Evolutionary conservation across 2,888 invertebrate genomes (phyloP).

Genomic region (Matsumyia berberina): DNA sequence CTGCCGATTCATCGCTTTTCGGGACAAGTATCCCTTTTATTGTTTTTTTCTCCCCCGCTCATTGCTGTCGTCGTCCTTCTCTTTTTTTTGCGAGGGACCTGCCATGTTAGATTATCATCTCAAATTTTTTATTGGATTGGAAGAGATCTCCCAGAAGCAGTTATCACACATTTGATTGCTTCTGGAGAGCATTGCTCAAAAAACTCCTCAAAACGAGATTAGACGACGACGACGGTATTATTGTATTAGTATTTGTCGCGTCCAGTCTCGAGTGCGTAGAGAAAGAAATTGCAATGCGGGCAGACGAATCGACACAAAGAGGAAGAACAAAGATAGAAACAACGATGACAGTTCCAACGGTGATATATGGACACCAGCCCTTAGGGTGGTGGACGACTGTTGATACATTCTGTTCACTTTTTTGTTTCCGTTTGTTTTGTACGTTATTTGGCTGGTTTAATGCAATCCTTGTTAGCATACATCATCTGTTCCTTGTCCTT

Average conservation of each 20-base stretch:
- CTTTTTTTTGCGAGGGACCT: background rate
- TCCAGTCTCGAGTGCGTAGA: constrained; percentile 60
- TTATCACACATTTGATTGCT: constrained; percentile 74
- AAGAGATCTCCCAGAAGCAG: constrained; percentile 60
- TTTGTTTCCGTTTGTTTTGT: background rate
- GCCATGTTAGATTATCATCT: constrained; percentile 62
- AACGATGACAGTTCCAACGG: constrained; percentile 29
- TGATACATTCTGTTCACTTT: constrained; percentile 27
- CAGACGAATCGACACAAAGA: constrained; percentile 1
- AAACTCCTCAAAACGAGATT: constrained; percentile 26
- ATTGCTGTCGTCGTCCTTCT: constrained; percentile 10
- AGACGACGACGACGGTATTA: constrained; percentile 8
- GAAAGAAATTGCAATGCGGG: constrained; percentile 54
- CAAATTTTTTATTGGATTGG: constrained; percentile 61
- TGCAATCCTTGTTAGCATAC: constrained; percentile 61
- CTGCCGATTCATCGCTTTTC: constrained; percentile 67
- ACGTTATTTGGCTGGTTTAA: constrained; percentile 9
- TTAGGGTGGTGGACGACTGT: constrained; percentile 12
- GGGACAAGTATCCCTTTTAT: constrained; percentile 57
- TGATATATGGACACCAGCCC: constrained; percentile 40
- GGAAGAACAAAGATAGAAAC: background rate
- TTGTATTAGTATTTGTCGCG: constrained; percentile 10
- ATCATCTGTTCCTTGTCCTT: constrained; percentile 51
- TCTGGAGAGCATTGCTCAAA: constrained; percentile 53
- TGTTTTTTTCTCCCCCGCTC: constrained; percentile 27